A percentile compares a stretch with the other conserved stretches of the same genome.
phyloP scores from a whole-genome alignment of 2,888 invertebrate genomes.

The Drosophila lacicola region DNA sequence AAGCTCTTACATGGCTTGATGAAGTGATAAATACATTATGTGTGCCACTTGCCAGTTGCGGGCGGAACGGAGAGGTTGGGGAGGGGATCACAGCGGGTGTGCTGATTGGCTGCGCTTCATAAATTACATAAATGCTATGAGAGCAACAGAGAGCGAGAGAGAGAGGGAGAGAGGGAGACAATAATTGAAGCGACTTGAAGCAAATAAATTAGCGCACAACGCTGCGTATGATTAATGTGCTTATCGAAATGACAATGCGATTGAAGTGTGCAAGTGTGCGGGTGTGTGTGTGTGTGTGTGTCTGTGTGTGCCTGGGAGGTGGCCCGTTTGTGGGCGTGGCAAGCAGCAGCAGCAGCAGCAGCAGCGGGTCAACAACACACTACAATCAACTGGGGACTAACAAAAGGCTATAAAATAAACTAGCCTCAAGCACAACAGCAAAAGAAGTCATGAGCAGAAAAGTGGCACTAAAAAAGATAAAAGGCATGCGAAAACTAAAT shows the following conservation, averaged over 20 bases:
- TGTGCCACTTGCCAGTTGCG: conserved; percentile 31
- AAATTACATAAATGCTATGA: conserved; percentile 34
- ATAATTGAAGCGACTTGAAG: conserved; percentile 70
- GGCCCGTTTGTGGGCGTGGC: conserved; percentile 32
- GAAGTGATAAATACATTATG: conserved; percentile 80
- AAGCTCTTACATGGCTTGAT: conserved; percentile 68
- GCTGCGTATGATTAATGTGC: conserved; percentile 77
- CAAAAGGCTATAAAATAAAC: conserved; percentile 18
- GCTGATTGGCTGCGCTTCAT: conserved; percentile 59
- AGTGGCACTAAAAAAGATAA: conserved; percentile 1
- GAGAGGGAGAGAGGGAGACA: conserved; percentile 1
- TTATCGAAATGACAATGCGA: conserved; percentile 62
- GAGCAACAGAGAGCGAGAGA: neutral
- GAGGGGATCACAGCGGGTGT: neutral
- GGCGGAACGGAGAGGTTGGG: neutral
- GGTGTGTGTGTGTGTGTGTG: conserved; percentile 7
- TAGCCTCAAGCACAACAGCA: conserved; percentile 17
- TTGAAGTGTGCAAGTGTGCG: neutral
- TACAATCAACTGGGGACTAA: conserved; percentile 48
- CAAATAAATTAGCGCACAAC: conserved; percentile 75
- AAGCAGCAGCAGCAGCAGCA: neutral
- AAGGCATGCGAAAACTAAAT: neutral
- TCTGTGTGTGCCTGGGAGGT: conserved; percentile 6
- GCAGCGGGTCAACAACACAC: conserved; percentile 56
- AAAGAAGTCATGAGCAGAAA: conserved; percentile 17